Base-by-base conservation (phyloP, 2,797 vertebrate species). In the Denticeps clupeoides region DNA sequence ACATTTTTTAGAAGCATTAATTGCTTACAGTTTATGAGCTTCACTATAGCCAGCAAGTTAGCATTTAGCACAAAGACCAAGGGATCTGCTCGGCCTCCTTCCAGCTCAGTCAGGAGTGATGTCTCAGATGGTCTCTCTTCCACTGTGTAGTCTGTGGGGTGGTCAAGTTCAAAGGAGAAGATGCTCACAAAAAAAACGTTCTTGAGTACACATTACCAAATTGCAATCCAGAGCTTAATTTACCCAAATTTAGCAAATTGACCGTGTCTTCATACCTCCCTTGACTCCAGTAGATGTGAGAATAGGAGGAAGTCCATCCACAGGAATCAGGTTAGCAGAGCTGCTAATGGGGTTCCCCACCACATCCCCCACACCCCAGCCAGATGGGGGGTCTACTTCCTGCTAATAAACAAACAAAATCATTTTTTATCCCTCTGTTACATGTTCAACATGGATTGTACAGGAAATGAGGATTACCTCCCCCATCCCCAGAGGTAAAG, bases 271-370 rank as follows among this genome's bases (percentile, higher is more conserved):
- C 71, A 66, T 74, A 95, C 95, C 95, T 90, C 95, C 95, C 88
- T 99, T 99, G 61, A 98, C 89, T 41, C 94, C 95, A n/a, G 93
- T 97, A 61, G 95, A 97, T 65, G 96, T 98, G 55, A 99, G 93
- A 70, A 99, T 98, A 27, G 95, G 95, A 41, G 95, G 95, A 62
- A 98, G 90, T 15, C 93, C 94, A 41, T 92, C 88, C 69, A 91
- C 80, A 46, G 95, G 94, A 74, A 96, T 88, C 44, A 95, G 86
- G 71, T 97, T 98, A 73, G 88, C 82, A 43, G 90, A 89, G 65
- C 85, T 95, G 63, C 87, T 84, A 71, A 87, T 83, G 52, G 86
- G 83, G 73, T 84, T 87, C 75, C 86, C 88, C 59, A 93, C 87
- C 71, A 91, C 84, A 74, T 89, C 64, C 10, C 78, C 67, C 49